Conservation (phyloP, 2,113 vertebrate genomes). For the Psittacara wagleri region DNA sequence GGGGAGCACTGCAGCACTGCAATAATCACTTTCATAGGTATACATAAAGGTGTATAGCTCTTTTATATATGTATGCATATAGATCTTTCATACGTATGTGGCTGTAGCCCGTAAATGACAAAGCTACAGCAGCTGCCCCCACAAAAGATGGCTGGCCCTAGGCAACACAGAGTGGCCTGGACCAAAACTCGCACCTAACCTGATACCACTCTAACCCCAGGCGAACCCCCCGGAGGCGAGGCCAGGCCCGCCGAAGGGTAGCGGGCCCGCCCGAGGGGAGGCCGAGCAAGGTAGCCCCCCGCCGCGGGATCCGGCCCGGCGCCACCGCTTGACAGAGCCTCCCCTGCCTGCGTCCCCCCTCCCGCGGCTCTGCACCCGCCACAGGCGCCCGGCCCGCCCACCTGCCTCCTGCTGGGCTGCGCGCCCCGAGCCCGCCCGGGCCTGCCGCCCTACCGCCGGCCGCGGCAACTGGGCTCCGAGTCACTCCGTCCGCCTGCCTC, state of each 20-base stretch:
- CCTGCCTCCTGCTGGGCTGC: background rate
- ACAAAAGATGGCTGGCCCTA: background rate
- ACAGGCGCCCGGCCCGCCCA: background rate
- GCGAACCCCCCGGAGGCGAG: too few species aligned
- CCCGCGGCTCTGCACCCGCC: background rate
- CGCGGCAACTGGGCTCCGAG: background rate
- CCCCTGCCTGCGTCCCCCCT: background rate
- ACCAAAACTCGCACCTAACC: background rate
- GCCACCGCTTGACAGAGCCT: background rate
- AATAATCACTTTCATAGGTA: background rate
- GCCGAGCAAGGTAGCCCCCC: background rate
- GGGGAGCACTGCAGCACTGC: fast-evolving
- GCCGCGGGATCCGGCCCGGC: too few species aligned
- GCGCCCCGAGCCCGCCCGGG: background rate
- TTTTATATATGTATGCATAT: fast-evolving
- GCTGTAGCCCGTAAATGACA: fast-evolving
- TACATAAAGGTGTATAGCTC: fast-evolving
- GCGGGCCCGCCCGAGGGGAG: too few species aligned
- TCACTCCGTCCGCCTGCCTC: background rate
- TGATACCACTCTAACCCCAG: background rate
- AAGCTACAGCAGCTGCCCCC: background rate
- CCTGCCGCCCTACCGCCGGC: background rate
- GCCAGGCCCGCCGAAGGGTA: background rate
- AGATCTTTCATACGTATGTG: fast-evolving
- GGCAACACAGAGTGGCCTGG: background rate